Percentiles rank a stretch among this genome's conserved stretches.
These are phyloP conservation scores for Montipora efflorescens DNA, from an alignment of 64 coral and sea anemone genomes.

Conservation along the genomic window DNA sequence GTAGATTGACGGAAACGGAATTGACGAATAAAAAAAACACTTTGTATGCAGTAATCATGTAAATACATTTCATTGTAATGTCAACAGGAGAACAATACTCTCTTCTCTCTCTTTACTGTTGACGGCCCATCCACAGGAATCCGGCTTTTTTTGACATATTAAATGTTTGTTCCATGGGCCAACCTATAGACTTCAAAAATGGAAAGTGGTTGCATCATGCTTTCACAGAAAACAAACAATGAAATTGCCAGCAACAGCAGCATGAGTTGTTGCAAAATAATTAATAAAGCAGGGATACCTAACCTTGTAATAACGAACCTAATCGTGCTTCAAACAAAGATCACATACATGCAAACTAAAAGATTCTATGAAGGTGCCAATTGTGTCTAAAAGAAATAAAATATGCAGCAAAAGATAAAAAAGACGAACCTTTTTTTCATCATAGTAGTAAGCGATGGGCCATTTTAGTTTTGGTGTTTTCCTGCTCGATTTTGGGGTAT, in stretches of 20 bases:
- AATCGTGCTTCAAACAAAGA: constrained; percentile 24
- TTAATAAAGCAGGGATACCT: not conserved
- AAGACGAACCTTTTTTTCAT: constrained; percentile 13
- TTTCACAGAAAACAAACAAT: constrained; percentile 41
- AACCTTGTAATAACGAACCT: not conserved
- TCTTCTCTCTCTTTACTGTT: not conserved
- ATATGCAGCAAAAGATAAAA: constrained; percentile 30
- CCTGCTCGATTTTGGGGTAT: constrained; percentile 16
- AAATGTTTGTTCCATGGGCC: constrained; percentile 58
- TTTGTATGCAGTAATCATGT: constrained; percentile 12
- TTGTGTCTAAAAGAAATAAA: constrained; percentile 35
- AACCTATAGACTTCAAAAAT: constrained; percentile 52
- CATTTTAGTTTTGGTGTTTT: constrained; percentile 5
- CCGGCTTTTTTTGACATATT: not conserved
- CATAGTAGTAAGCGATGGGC: constrained; percentile 8
- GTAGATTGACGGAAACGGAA: too few species aligned
- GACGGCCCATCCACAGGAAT: not conserved
- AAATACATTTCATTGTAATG: not conserved
- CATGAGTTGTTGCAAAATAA: constrained; percentile 30
- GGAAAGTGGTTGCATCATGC: constrained; percentile 48
- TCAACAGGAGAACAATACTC: constrained; percentile 37
- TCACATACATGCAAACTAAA: constrained; percentile 32
- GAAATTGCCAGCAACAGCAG: constrained; percentile 21
- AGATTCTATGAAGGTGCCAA: constrained; percentile 4
- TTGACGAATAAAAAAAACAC: not conserved